These are phyloP conservation scores for Panthera tigris DNA, from an alignment of 2,113 vertebrate genomes.

Conservation along the genomic window DNA sequence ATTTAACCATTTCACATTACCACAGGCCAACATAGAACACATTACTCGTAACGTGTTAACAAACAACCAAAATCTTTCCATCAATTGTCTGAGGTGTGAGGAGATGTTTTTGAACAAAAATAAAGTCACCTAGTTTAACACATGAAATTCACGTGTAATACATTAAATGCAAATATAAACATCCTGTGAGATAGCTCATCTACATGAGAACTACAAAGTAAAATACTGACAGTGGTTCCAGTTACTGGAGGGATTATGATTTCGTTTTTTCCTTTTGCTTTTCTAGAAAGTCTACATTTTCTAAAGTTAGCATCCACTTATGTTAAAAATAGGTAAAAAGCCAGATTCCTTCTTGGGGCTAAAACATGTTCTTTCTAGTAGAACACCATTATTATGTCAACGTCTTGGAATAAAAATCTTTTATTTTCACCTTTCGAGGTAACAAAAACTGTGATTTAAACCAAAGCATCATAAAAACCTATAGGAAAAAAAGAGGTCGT, in stretches of 20 bases:
- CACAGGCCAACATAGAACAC: not conserved
- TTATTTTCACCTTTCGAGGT: conserved; percentile 30
- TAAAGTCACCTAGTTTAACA: not conserved
- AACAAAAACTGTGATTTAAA: conserved; percentile 1
- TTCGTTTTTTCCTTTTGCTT: conserved; percentile 15
- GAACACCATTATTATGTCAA: conserved; percentile 12
- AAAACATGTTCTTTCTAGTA: conserved; percentile 16
- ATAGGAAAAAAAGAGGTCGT: not conserved
- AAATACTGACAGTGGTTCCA: not conserved
- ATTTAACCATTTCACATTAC: not conserved
- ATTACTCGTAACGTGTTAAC: not conserved
- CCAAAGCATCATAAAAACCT: not conserved
- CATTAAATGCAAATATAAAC: not conserved
- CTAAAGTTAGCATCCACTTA: conserved; percentile 21
- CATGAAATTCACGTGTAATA: not conserved
- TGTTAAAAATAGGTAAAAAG: conserved; percentile 21
- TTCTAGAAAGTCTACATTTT: conserved; percentile 2
- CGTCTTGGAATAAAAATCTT: not conserved
- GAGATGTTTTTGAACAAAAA: not conserved
- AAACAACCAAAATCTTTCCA: not conserved
- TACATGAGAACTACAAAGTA: not conserved
- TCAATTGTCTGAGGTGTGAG: not conserved
- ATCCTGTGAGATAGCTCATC: not conserved
- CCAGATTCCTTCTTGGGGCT: conserved; percentile 6
- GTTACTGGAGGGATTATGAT: not conserved